A percentile compares a stretch with the other conserved stretches of the same genome.
phyloP scores from a whole-genome alignment of 2,888 invertebrate species.

The Pseudolycoriella hygida region DNA sequence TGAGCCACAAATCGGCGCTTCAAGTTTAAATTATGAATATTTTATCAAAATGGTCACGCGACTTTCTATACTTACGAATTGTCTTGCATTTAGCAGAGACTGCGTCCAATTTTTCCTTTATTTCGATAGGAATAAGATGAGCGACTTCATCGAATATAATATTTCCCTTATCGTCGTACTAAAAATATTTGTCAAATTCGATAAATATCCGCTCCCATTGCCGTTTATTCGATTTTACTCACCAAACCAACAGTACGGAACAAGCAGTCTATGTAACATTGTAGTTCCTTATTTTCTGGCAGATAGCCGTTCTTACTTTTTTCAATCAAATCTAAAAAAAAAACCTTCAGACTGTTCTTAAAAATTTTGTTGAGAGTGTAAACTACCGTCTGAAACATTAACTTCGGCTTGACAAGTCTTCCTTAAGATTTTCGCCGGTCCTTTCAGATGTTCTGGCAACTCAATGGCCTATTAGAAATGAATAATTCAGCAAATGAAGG shows the following conservation, averaged over 20 bases:
- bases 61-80: slow-evolving; percentile 19
- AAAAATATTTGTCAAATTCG: too few relatives aligned
- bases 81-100: slow-evolving; percentile 18
- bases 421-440: background rate
- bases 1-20: too few relatives aligned
- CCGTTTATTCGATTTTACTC: too few relatives aligned
- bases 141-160: slow-evolving; percentile 20
- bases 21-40: too few relatives aligned
- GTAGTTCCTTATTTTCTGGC: background rate
- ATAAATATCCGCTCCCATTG: too few relatives aligned
- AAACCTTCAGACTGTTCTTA: too few relatives aligned
- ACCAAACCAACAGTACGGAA: background rate
- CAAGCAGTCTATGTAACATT: background rate
- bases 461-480: background rate
- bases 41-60: too few relatives aligned
- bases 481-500: too few relatives aligned
- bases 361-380: too few relatives aligned
- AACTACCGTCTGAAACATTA: background rate
- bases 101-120: slow-evolving; percentile 14
- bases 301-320: background rate
- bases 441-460: background rate
- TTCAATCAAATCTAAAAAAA: background rate
- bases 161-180: slow-evolving; percentile 10
- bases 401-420: background rate
- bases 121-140: slow-evolving; percentile 20